These are phyloP conservation scores for Caiman crocodilus DNA, from an alignment of 2,797 vertebrate genomes.

Conservation along the genomic window DNA sequence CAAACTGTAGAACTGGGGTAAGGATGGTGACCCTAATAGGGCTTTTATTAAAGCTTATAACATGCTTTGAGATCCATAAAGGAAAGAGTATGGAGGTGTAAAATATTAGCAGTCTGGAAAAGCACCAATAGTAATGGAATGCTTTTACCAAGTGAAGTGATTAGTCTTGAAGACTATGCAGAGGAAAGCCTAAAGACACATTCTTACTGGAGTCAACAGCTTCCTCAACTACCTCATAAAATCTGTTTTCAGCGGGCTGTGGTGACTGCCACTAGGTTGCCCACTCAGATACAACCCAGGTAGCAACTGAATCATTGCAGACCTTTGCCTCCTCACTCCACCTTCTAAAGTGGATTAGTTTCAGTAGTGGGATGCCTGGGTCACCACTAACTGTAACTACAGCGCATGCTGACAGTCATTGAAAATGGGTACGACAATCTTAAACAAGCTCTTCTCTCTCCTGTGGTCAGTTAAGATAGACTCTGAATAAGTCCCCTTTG, in stretches of 20 bases:
- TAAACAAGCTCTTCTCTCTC: no score
- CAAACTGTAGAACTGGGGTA: neutral
- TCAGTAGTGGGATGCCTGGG: neutral
- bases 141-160: neutral
- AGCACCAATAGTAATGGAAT: neutral
- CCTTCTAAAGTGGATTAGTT: neutral
- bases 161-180: neutral
- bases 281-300: neutral
- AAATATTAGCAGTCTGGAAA: neutral
- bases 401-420: neutral
- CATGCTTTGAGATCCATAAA: neutral
- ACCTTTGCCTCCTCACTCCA: conserved; percentile 18
- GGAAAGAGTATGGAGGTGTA: neutral
- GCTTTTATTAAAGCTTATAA: neutral
- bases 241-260: neutral
- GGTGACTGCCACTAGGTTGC: neutral
- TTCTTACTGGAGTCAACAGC: neutral
- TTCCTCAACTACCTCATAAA: neutral
- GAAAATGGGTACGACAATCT: neutral
- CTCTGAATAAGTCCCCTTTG: no score
- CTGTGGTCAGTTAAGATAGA: no score
- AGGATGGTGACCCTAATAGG: neutral
- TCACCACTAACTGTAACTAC: neutral
- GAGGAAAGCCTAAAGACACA: neutral
- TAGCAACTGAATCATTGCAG: neutral